Evolutionary conservation across 2,113 vertebrate genomes (phyloP).

Genomic region (Vireo altiloquus): DNA sequence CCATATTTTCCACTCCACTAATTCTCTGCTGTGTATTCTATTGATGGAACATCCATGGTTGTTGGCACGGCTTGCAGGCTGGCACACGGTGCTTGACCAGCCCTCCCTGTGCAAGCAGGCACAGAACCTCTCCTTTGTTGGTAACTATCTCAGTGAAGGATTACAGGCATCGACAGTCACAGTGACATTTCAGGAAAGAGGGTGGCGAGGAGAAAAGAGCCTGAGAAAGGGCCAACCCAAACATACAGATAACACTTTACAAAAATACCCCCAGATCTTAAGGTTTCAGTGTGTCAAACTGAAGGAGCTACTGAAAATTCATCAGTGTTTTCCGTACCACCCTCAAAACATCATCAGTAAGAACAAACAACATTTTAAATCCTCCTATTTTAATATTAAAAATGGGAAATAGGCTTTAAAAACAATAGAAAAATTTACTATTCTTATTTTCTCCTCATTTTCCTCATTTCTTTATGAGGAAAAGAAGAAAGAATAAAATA

Average conservation of each 20-base stretch:
- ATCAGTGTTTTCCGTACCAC: background rate
- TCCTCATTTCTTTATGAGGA: background rate
- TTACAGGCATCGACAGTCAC: background rate
- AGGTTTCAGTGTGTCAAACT: background rate
- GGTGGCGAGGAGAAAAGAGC: background rate
- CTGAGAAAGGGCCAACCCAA: background rate
- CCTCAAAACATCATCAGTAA: background rate
- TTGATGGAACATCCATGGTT: background rate
- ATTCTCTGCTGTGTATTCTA: background rate
- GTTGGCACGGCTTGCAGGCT: background rate
- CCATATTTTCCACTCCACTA: background rate
- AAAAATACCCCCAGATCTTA: background rate
- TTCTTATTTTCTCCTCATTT: background rate
- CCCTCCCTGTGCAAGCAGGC: background rate
- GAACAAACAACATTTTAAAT: background rate
- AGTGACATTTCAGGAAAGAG: background rate
- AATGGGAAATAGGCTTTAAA: rapidly evolving
- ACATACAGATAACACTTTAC: background rate
- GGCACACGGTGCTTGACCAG: rapidly evolving
- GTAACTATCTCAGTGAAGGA: background rate
- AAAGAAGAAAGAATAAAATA: background rate
- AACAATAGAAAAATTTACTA: background rate
- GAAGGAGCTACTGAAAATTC: background rate
- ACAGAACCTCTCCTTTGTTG: background rate
- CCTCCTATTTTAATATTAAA: background rate